Percentiles rank a stretch among this genome's conserved stretches.
Conservation (phyloP, 2,888 invertebrate genomes). For the Lagria hirta region DNA sequence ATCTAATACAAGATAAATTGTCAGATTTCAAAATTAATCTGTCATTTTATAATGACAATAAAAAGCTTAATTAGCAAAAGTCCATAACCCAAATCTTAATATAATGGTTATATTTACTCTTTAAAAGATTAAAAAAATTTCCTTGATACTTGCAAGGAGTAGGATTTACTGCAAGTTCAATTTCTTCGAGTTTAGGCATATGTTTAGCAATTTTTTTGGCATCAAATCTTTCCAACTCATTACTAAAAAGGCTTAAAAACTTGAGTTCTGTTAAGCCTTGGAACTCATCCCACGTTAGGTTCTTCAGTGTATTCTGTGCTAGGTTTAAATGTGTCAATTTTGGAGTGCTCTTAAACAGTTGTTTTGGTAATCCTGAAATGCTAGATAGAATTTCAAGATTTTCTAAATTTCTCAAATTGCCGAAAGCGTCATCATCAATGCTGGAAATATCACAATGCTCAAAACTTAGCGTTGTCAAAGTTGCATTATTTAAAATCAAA, state of each 20-base stretch:
- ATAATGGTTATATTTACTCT: not conserved
- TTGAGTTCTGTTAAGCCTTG: slow-evolving; percentile 5
- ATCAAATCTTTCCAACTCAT: slow-evolving; percentile 4
- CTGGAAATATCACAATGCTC: not conserved
- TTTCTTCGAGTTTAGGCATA: slow-evolving; percentile 4
- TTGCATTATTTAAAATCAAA: not conserved
- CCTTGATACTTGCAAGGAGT: not conserved
- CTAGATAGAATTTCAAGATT: slow-evolving; percentile 5
- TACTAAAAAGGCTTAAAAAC: slow-evolving; percentile 2
- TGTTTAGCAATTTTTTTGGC: slow-evolving; percentile 4
- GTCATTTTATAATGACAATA: too few species aligned
- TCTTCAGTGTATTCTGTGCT: not conserved
- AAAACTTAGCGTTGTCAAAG: slow-evolving; percentile 1
- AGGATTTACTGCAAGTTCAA: not conserved
- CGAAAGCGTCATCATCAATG: slow-evolving; percentile 3
- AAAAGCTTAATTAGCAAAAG: too few species aligned
- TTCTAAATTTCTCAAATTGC: slow-evolving; percentile 3
- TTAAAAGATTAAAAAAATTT: slow-evolving; percentile 1
- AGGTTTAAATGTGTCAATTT: slow-evolving; percentile 4
- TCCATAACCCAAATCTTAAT: not conserved
- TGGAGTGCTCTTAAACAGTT: slow-evolving; percentile 2
- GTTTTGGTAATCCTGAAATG: not conserved
- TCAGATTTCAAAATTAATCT: too few species aligned
- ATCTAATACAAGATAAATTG: too few species aligned
- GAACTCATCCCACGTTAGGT: slow-evolving; percentile 12